These are phyloP conservation scores for Hydrozoanthus tunicans DNA, from an alignment of 64 coral and sea anemone species.

Conservation along the genomic window DNA sequence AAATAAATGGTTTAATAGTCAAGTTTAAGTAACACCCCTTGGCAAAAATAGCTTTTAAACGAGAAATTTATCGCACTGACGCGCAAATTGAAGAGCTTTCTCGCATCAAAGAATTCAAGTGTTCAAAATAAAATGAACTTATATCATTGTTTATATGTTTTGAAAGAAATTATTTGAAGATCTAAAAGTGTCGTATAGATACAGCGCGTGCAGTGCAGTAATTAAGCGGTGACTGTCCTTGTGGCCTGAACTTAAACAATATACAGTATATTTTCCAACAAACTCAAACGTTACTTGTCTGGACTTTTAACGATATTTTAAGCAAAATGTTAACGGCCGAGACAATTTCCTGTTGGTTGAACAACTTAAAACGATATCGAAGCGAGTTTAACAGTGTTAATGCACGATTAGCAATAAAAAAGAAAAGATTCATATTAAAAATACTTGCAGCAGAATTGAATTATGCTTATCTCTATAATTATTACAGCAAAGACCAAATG, in stretches of 20 bases:
- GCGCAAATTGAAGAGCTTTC: conserved; percentile 9
- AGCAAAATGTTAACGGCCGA: conserved; percentile 8
- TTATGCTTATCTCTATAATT: background rate
- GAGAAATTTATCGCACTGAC: conserved; percentile 51
- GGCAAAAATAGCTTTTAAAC: conserved; percentile 61
- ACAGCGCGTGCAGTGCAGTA: background rate
- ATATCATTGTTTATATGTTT: conserved; percentile 12
- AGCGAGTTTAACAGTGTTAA: background rate
- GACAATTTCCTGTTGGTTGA: background rate
- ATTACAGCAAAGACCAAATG: background rate
- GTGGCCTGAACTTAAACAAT: background rate
- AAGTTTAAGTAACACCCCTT: conserved; percentile 58
- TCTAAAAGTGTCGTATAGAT: background rate
- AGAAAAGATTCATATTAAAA: background rate
- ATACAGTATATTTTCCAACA: background rate
- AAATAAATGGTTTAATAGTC: conserved; percentile 45
- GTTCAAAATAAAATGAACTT: conserved; percentile 36
- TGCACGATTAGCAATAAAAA: conserved; percentile 16
- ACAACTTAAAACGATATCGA: background rate
- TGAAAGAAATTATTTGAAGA: conserved; percentile 5
- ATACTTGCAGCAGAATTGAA: background rate
- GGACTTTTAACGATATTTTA: conserved; percentile 33
- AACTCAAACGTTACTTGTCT: background rate
- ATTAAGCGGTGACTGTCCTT: too few species aligned
- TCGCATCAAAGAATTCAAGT: background rate